Conservation (phyloP, 2,888 invertebrate genomes). For the Epinotia ramella region DNA sequence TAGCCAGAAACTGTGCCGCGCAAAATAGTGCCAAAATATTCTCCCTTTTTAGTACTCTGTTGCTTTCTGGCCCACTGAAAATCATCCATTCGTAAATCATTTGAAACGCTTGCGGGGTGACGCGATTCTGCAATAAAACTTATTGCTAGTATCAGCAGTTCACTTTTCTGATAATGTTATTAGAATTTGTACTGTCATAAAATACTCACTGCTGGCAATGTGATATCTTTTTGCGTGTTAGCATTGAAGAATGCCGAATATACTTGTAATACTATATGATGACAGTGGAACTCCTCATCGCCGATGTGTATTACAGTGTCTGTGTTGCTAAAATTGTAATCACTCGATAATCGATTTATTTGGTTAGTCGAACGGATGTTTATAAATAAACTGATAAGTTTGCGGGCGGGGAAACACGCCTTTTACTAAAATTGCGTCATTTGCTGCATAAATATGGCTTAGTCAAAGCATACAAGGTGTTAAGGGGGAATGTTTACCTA, state of each 20-base stretch:
- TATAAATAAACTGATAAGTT: conserved; percentile 17
- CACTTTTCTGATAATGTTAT: conserved; percentile 11
- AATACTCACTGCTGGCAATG: conserved; percentile 69
- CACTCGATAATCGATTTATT: conserved; percentile 14
- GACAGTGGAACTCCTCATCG: conserved; percentile 88
- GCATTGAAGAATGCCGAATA: conserved; percentile 88
- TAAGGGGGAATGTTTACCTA: not conserved
- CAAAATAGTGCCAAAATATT: conserved; percentile 90
- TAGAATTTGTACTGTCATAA: not conserved
- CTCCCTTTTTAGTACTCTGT: conserved; percentile 87
- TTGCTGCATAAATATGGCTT: not conserved
- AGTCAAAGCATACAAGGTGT: not conserved
- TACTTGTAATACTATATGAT: conserved; percentile 88
- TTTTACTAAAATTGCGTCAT: conserved; percentile 15
- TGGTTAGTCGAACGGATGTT: conserved; percentile 4
- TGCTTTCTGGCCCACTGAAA: conserved; percentile 86
- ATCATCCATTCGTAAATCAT: conserved; percentile 94
- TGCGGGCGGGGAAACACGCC: conserved; percentile 7
- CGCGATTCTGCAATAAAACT: conserved; percentile 62
- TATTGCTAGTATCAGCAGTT: conserved; percentile 12
- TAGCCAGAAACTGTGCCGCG: conserved; percentile 89
- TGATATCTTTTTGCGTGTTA: conserved; percentile 66
- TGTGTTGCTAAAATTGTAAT: conserved; percentile 84
- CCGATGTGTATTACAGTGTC: conserved; percentile 88
- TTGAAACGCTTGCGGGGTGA: conserved; percentile 87